Evolutionary conservation across 2,113 vertebrate species (phyloP).

Genomic region (Phrynocephalus versicolor): DNA sequence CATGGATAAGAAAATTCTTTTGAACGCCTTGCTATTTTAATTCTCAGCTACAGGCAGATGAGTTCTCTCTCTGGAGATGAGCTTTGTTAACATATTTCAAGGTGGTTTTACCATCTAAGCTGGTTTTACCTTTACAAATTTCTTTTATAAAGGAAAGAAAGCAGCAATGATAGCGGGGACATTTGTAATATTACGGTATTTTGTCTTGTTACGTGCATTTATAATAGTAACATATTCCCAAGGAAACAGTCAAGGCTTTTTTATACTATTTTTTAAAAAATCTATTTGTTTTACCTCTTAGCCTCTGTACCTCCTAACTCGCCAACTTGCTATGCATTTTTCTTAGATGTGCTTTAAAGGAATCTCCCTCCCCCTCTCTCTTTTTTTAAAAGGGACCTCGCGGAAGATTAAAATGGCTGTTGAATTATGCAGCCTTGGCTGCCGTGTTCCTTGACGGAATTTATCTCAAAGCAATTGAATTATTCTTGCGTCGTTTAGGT

Average conservation of each 20-base stretch:
- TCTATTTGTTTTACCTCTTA: conserved; percentile 54
- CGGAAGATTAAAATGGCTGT: conserved; percentile 58
- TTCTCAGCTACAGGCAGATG: conserved; percentile 13
- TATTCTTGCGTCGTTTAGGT: conserved; percentile 48
- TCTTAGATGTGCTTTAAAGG: conserved; percentile 61
- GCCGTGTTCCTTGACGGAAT: conserved; percentile 60
- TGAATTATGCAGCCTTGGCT: conserved; percentile 63
- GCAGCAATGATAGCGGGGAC: background rate
- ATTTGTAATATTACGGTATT: background rate
- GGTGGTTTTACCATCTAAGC: background rate
- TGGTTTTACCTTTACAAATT: background rate
- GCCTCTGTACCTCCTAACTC: conserved; percentile 44
- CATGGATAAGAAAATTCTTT: background rate
- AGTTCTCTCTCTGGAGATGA: background rate
- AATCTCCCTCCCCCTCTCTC: conserved; percentile 36
- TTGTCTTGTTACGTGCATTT: background rate
- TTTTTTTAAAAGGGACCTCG: conserved; percentile 16
- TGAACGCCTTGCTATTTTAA: background rate
- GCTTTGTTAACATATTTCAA: conserved; percentile 2
- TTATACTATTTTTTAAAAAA: conserved; percentile 25
- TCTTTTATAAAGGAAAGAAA: background rate
- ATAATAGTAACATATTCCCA: background rate
- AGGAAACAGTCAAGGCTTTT: background rate
- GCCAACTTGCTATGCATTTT: conserved; percentile 38
- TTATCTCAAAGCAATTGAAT: conserved; percentile 51